phyloP scores from a whole-genome alignment of 2,888 invertebrate genomes.

The Polydesmus complanatus region DNA sequence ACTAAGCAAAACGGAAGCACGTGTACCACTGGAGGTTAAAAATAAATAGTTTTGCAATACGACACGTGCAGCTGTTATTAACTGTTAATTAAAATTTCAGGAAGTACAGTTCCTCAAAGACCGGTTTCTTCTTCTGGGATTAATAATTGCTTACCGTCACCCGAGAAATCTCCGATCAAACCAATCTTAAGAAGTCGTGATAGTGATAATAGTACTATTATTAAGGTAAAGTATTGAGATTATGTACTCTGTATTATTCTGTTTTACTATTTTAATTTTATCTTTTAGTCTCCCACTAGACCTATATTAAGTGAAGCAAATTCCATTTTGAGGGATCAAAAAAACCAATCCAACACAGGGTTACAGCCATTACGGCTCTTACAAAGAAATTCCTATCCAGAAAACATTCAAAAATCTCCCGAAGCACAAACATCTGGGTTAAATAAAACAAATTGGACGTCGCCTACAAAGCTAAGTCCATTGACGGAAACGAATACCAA shows the following conservation, averaged over 20 bases:
- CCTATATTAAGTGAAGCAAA: constrained; percentile 10
- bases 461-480: constrained; percentile 3
- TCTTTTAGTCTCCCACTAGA: constrained; percentile 12
- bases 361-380: constrained; percentile 9
- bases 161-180: constrained; percentile 32
- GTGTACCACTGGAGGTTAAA: not conserved
- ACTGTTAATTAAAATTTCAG: not conserved
- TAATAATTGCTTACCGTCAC: constrained; percentile 40
- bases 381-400: constrained; percentile 16
- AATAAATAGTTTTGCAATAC: not conserved
- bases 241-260: not conserved
- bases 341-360: constrained; percentile 12
- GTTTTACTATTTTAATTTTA: too few relatives aligned
- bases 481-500: constrained; percentile 8
- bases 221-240: constrained; percentile 17
- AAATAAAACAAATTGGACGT: not conserved
- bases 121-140: constrained; percentile 46
- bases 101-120: not conserved
- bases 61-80: not conserved
- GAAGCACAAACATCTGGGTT: not conserved
- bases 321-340: constrained; percentile 13
- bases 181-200: constrained; percentile 16
- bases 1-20: constrained; percentile 15
- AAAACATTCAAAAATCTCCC: constrained; percentile 10
- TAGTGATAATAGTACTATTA: constrained; percentile 20